Percentiles rank a stretch among this genome's conserved stretches.
These are phyloP conservation scores for Zosterops japonicus DNA, from an alignment of 2,113 vertebrate genomes.

Conservation along the genomic window DNA sequence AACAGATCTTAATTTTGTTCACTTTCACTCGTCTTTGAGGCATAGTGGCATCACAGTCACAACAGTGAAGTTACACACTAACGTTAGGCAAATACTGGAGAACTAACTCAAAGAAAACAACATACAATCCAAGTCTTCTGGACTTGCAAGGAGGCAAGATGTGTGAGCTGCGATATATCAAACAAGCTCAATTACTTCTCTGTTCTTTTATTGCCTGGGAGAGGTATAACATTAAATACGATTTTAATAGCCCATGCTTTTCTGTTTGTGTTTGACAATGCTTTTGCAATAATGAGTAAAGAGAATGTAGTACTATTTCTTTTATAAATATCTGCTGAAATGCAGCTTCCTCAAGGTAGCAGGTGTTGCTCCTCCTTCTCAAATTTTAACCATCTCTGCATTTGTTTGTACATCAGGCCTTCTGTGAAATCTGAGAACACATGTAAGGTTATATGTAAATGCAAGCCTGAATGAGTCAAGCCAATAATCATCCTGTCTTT, in stretches of 20 bases:
- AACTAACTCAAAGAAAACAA: background rate
- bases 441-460: background rate
- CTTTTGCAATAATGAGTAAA: background rate
- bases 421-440: background rate
- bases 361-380: background rate
- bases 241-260: background rate
- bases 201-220: background rate
- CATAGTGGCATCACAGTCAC: background rate
- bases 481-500: background rate
- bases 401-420: background rate
- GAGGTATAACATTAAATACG: background rate
- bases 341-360: background rate
- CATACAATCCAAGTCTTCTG: background rate
- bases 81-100: background rate
- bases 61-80: background rate
- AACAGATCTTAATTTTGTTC: background rate
- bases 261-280: background rate
- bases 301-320: rapidly evolving
- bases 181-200: background rate
- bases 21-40: background rate
- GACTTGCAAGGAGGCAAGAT: background rate
- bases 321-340: background rate
- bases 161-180: background rate
- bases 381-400: background rate
- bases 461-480: background rate